A percentile compares a stretch with the other conserved stretches of the same genome.
Evolutionary conservation across 2,113 vertebrate species (phyloP).

Genomic region (Abramis brama): DNA sequence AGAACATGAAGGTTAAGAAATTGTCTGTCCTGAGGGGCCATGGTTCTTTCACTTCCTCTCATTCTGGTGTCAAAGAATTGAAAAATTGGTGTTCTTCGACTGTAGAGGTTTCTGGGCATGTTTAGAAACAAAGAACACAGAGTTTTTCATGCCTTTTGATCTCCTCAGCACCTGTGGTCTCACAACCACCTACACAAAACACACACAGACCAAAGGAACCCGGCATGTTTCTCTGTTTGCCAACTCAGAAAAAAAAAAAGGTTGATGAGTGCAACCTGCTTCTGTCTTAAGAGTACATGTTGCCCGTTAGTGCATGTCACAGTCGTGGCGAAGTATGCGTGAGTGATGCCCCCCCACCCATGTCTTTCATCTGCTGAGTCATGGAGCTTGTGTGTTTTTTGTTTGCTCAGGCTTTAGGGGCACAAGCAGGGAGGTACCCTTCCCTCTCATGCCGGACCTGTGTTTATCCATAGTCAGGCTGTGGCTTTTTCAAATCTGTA

Average conservation of each 20-base stretch:
- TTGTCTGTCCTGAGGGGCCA: neutral
- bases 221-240: constrained; percentile 17
- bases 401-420: constrained; percentile 41
- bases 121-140: constrained; percentile 50
- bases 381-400: constrained; percentile 56
- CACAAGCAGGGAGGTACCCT: constrained; percentile 34
- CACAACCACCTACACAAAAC: constrained; percentile 27
- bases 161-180: constrained; percentile 47
- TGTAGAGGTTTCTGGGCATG: constrained; percentile 10
- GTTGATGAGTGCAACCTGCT: constrained; percentile 15
- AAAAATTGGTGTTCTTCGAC: constrained; percentile 21
- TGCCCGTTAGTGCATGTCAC: constrained; percentile 37
- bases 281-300: constrained; percentile 1
- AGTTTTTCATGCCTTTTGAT: constrained; percentile 51
- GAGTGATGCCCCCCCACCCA: constrained; percentile 36
- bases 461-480: constrained; percentile 51
- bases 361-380: constrained; percentile 60
- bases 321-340: constrained; percentile 33
- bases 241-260: neutral
- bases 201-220: constrained; percentile 28
- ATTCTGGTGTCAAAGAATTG: constrained; percentile 37
- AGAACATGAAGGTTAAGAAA: neutral
- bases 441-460: constrained; percentile 46
- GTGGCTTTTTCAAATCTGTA: constrained; percentile 46
- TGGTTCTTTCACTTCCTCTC: constrained; percentile 23